Percentiles rank a stretch among this genome's conserved stretches.
phyloP scores from a whole-genome alignment of 2,888 invertebrate species.

The Hirtodrosophila alboralis region DNA sequence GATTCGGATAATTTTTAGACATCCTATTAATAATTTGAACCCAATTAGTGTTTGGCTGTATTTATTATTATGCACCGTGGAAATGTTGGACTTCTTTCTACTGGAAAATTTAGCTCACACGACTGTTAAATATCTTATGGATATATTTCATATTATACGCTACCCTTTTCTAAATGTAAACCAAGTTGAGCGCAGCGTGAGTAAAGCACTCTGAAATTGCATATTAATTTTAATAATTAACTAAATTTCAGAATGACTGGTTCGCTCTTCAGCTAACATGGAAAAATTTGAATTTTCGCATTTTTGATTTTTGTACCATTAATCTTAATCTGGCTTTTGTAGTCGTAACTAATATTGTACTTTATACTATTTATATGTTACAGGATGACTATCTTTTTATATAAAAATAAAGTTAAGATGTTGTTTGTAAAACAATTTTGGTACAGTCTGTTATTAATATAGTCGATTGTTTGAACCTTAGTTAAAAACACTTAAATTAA shows the following conservation, averaged over 20 bases:
- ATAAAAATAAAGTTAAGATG: too few species aligned
- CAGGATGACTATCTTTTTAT: slow-evolving; percentile 31
- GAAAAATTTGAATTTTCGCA: slow-evolving; percentile 17
- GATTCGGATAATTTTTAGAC: background rate
- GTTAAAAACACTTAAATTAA: too few species aligned
- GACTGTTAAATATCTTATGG: background rate
- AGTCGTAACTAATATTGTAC: slow-evolving; percentile 1
- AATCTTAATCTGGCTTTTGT: slow-evolving; percentile 21
- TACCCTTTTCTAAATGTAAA: background rate
- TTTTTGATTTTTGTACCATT: slow-evolving; percentile 22
- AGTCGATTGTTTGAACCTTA: too few species aligned
- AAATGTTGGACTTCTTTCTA: background rate
- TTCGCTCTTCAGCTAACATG: slow-evolving; percentile 33
- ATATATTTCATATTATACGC: slow-evolving; percentile 6
- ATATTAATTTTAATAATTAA: background rate
- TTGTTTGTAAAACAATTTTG: too few species aligned
- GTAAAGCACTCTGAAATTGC: background rate
- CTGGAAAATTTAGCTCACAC: slow-evolving; percentile 1
- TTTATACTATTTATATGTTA: slow-evolving; percentile 43
- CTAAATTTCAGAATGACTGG: slow-evolving; percentile 30
- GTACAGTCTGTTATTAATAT: too few species aligned
- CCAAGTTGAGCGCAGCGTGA: slow-evolving; percentile 30
- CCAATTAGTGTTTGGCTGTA: background rate
- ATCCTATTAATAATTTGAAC: background rate
- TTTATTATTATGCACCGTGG: background rate